phyloP scores from a whole-genome alignment of 2,888 invertebrate species.

The Latrodectus elegans region DNA sequence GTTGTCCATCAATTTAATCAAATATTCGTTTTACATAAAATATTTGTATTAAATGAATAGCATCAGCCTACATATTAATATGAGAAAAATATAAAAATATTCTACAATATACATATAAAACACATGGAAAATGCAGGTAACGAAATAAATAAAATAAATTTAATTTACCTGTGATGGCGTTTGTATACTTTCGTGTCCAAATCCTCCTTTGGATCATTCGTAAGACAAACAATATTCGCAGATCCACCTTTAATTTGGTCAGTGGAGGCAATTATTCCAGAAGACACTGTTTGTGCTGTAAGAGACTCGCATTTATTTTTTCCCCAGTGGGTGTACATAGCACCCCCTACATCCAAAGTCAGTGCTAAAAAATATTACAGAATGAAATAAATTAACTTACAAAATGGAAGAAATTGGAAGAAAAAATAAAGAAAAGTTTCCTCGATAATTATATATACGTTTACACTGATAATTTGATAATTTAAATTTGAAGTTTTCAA shows the following conservation, averaged over 20 bases:
- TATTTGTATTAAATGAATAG: too few species aligned
- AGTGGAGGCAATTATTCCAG: constrained; percentile 39
- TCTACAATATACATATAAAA: too few species aligned
- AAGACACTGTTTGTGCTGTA: constrained; percentile 10
- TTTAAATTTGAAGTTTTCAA: too few species aligned
- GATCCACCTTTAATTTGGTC: constrained; percentile 52
- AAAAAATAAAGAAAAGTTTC: not conserved
- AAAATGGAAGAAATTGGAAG: too few species aligned
- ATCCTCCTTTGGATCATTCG: constrained; percentile 20
- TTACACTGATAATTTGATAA: too few species aligned
- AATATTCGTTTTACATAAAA: too few species aligned
- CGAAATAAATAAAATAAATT: too few species aligned
- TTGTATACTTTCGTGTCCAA: constrained; percentile 29
- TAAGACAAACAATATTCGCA: constrained; percentile 44
- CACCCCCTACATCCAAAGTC: constrained; percentile 55
- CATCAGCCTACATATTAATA: too few species aligned
- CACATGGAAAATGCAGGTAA: too few species aligned
- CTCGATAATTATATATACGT: too few species aligned
- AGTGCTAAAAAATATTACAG: constrained; percentile 23
- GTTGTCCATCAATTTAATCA: too few species aligned
- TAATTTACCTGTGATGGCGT: constrained; percentile 43
- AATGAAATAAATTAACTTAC: not conserved
- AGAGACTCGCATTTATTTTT: not conserved
- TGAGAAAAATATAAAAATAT: too few species aligned
- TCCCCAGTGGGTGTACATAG: constrained; percentile 53